Conservation (phyloP, 1,140 invertebrate genomes). For the Drosophila albomicans region DNA sequence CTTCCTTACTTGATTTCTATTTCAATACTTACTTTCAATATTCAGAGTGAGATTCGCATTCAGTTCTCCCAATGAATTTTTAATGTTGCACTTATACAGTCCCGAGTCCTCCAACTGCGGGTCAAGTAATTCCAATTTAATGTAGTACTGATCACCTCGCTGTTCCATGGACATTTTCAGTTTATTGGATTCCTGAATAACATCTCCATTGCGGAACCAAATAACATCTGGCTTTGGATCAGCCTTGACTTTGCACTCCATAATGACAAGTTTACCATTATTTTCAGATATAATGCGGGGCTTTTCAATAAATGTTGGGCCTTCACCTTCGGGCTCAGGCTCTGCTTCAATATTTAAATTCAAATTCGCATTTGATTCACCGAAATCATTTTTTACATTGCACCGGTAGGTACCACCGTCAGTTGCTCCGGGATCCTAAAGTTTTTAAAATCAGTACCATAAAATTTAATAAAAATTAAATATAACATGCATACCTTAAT, state of each 20-base stretch:
- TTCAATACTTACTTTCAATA: constrained; percentile 94
- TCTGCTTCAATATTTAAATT: constrained; percentile 99
- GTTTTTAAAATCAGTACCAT: background rate
- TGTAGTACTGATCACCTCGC: constrained; percentile 94
- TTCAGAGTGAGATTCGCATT: constrained; percentile 98
- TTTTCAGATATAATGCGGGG: constrained; percentile 94
- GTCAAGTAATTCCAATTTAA: constrained; percentile 95
- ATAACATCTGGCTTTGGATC: constrained; percentile 96
- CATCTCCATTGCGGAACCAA: constrained; percentile 95
- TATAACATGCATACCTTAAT: constrained; percentile 89
- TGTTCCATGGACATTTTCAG: constrained; percentile 91
- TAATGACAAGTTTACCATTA: constrained; percentile 97
- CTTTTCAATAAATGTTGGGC: constrained; percentile 99
- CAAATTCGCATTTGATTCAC: constrained; percentile 99
- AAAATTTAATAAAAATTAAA: background rate
- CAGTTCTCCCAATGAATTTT: constrained; percentile 97
- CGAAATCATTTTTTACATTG: constrained; percentile 97
- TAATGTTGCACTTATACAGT: constrained; percentile 99
- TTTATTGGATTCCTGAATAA: constrained; percentile 92
- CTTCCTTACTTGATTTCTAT: too few species aligned
- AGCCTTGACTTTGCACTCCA: constrained; percentile 98
- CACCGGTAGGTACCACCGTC: constrained; percentile 99
- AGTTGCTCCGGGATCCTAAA: constrained; percentile 94
- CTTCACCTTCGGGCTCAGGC: constrained; percentile 95
- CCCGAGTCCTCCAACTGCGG: constrained; percentile 98